Conservation (phyloP, 2,113 vertebrate genomes). For the Proterorhinus semilunaris region DNA sequence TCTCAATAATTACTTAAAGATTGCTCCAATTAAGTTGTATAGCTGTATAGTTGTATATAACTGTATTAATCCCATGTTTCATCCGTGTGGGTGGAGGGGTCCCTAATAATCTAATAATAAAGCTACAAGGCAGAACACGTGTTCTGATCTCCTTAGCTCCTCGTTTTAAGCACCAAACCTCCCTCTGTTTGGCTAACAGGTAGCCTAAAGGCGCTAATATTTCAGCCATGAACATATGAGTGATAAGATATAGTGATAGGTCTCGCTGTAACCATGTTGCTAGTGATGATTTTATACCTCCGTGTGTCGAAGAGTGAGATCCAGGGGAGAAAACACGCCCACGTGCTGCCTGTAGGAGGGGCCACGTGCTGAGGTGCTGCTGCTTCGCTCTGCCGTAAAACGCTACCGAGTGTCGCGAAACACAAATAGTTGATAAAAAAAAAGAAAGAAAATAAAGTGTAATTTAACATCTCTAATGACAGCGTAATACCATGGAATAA, state of each 20-base stretch:
- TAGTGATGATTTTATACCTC: neutral
- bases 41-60: too few species aligned
- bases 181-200: neutral
- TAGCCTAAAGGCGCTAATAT: neutral
- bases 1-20: too few species aligned
- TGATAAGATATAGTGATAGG: neutral
- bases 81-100: too few species aligned
- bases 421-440: too few species aligned
- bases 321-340: constrained; percentile 4
- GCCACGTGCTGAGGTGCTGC: constrained; percentile 62
- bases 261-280: neutral
- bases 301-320: neutral
- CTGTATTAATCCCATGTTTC: too few species aligned
- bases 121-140: neutral
- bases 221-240: neutral
- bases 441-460: too few species aligned
- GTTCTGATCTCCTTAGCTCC: neutral
- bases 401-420: constrained; percentile 71
- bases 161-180: neutral
- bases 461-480: too few species aligned
- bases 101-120: too few species aligned
- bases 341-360: constrained; percentile 60
- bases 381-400: constrained; percentile 82
- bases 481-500: too few species aligned
- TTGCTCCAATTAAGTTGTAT: too few species aligned